Base-by-base conservation (phyloP, 2,797 vertebrate species). In the Neomorphus geoffroyi region DNA sequence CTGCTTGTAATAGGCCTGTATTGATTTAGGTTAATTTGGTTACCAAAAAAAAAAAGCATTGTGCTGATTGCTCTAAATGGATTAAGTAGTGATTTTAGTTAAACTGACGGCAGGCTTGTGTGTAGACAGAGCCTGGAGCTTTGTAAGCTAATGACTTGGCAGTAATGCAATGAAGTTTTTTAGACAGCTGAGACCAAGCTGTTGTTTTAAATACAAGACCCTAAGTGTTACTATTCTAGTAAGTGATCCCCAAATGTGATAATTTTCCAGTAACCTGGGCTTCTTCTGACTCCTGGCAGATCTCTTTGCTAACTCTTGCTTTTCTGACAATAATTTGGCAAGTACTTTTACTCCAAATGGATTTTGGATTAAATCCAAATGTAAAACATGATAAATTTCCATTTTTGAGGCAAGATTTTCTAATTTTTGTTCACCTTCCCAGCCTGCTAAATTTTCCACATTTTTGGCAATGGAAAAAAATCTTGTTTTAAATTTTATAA, bases 51-150 rank as follows among this genome's bases (percentile, higher is more conserved):
- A 89, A 84, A 15, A n/a, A n/a, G n/a, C 80, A 60, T 95, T 95
- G 95, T 89, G 91, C 78, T 96, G 92, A 97, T 97, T 95, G 92
- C 92, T 93, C 81, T 95, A 97, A 96, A 85, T 78, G 46, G 84
- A 96, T 96, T 96, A 96, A 95, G 92, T 54, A 82, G 81, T 57
- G 86, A 95, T 96, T 93, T 96, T 82, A 92, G 88, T 91, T 96
- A 78, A 93, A 94, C 86, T 72, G 95, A 62, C 91, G 84, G 81
- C 89, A 90, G 94, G 69, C 58, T 67, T 71, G 91, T 83, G 94
- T 96, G 92, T 86, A 86, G 95, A 97, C 92, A 96, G 77, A 89
- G 86, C 93, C 95, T 96, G 96, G 86, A 96, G 94, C 93, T 96
- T 92, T 94, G 92, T 88, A 94, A 95, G 93, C 64, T 96, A 94